Evolutionary conservation across 2,797 vertebrate species (phyloP).

Genomic region (Enteromius thamalakanensis): DNA sequence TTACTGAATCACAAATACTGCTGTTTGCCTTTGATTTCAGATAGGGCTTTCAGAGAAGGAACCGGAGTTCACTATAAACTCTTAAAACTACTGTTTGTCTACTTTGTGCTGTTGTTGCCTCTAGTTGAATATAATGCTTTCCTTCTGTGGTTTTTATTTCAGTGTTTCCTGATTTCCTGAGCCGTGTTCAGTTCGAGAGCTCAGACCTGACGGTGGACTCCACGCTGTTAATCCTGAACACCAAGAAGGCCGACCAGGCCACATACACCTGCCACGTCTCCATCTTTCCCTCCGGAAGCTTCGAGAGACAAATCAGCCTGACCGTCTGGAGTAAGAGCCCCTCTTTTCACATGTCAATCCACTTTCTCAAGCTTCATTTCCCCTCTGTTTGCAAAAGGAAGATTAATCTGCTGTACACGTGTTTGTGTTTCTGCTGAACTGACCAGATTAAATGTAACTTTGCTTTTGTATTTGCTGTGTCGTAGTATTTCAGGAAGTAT

Average conservation of each 20-base stretch:
- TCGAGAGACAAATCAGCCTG: constrained; percentile 75
- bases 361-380: neutral
- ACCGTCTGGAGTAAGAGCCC: constrained; percentile 76
- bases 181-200: constrained; percentile 73
- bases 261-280: constrained; percentile 84
- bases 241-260: constrained; percentile 80
- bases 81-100: neutral
- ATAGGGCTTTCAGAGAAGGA: neutral
- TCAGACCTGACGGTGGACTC: constrained; percentile 67
- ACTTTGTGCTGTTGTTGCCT: neutral
- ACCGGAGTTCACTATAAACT: neutral
- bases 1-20: neutral
- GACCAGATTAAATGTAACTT: neutral
- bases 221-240: constrained; percentile 72
- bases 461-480: neutral
- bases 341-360: neutral
- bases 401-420: neutral
- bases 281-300: constrained; percentile 88
- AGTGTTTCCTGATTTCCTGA: constrained; percentile 72
- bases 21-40: neutral
- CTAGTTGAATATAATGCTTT: constrained; percentile 36
- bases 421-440: neutral
- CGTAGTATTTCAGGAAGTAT: neutral
- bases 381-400: neutral
- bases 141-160: constrained; percentile 29